Conservation (phyloP, 2,797 vertebrate species). For the Hipposideros larvatus region DNA sequence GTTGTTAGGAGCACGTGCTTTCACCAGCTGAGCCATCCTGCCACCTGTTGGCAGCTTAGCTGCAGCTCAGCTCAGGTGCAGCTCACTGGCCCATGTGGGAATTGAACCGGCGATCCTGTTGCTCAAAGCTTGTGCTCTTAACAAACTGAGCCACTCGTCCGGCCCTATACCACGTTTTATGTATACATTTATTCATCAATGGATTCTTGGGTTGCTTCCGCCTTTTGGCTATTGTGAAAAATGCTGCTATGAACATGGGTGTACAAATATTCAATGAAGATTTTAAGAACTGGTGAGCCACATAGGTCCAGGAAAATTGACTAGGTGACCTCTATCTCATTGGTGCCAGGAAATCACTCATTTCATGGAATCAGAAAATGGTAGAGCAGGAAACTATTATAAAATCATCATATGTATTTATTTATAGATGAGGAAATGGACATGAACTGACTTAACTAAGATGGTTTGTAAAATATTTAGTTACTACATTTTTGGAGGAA, state of each 20-base stretch:
- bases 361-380: constrained; percentile 59
- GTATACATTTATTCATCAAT: background rate
- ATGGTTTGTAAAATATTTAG: background rate
- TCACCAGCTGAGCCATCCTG: too few species aligned
- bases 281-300: background rate
- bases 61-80: too few species aligned
- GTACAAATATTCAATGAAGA: background rate
- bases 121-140: too few species aligned
- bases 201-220: background rate
- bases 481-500: background rate
- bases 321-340: background rate
- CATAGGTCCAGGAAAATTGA: background rate
- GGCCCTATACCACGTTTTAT: background rate
- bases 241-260: background rate
- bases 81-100: too few species aligned
- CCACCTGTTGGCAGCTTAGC: too few species aligned
- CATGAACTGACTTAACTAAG: background rate
- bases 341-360: constrained; percentile 43
- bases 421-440: constrained; percentile 57
- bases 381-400: constrained; percentile 47
- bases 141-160: too few species aligned
- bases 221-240: background rate
- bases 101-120: too few species aligned
- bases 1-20: too few species aligned
- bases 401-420: constrained; percentile 20